A percentile compares a stretch with the other conserved stretches of the same genome.
phyloP scores from a whole-genome alignment of 1,140 invertebrate genomes.

The Popillia japonica region DNA sequence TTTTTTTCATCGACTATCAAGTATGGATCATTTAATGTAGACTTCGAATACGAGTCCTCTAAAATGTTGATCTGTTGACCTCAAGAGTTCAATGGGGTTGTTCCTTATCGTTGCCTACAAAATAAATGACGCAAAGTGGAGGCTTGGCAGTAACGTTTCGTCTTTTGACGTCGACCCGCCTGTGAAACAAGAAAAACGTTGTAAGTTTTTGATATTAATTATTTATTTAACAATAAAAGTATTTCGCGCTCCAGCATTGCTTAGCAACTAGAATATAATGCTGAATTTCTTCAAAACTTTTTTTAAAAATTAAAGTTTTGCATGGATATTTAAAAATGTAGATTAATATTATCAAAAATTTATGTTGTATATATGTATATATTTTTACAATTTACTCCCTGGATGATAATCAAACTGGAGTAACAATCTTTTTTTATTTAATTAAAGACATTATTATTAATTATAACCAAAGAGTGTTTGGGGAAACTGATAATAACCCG shows the following conservation, averaged over 20 bases:
- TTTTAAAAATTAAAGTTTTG: background rate
- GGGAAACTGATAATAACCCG: too few relatives aligned
- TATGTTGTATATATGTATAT: too few relatives aligned
- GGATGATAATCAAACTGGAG: too few relatives aligned
- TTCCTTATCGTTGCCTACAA: constrained; percentile 15
- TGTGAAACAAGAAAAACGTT: background rate
- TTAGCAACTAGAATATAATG: too few relatives aligned
- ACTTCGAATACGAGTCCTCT: background rate
- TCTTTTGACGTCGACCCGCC: constrained; percentile 13
- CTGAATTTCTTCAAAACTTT: background rate
- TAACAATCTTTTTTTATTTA: too few relatives aligned
- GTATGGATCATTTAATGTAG: background rate
- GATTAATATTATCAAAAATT: too few relatives aligned
- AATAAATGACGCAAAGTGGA: constrained; percentile 32
- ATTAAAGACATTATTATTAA: too few relatives aligned
- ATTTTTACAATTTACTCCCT: too few relatives aligned
- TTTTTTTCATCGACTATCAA: background rate
- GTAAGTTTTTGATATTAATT: background rate
- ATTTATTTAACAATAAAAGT: background rate
- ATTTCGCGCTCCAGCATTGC: too few relatives aligned
- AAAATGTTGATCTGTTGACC: constrained; percentile 5
- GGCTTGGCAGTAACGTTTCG: constrained; percentile 23
- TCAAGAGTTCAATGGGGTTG: constrained; percentile 12
- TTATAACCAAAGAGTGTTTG: too few relatives aligned
- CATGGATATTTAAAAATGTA: too few relatives aligned